Evolutionary conservation across 2,113 vertebrate genomes (phyloP), one percentile per base, ranked within the genome.

Genomic region (Amia ocellicauda): DNA sequence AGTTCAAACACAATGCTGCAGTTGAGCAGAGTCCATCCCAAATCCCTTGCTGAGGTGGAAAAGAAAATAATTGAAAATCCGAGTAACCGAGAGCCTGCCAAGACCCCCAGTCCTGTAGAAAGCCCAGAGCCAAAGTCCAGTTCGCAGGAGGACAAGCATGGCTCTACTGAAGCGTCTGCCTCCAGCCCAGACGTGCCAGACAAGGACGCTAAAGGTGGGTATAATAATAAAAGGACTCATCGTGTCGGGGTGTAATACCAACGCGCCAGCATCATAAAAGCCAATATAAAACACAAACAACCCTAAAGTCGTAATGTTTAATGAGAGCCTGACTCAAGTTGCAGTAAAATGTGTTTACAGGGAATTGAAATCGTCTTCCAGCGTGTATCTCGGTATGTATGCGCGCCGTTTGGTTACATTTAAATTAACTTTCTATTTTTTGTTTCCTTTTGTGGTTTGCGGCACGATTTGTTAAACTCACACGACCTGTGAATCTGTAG

Each of bases 171-270:
- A 79, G 91, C 88, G 59, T 87, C 93, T 41, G 92, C 88, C 78
- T 97, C 94, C 88, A 97, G 96, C 77, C 96, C 97, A 42, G 94
- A 96, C 89, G 83, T 91, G 81, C 91, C 90, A 72, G 93, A 93
- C 82, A 93, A 93, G 83, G 97, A 98, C 81, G 90, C 87, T 76
- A 98, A 97, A 99, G 97, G 97, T 99, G 90, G 93, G 97, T 95
- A 89, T 91, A 88, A 89, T 91, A 88, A 86, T 84, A 86, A 88
- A 91, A 84, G 89, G 77, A 83, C 92, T 90, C 89, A 88, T 88
- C 90, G 89, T 79, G 82, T 85, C 86, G 83, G 84, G 87, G 86
- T 83, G 89, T 87, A 88, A 86, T 86, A 83, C 79, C 88, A 90
- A 89, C 83, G 81, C 75, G 82, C 84, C 88, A 83, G 89, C 90